Conservation (phyloP, 2,797 vertebrate genomes). For the Eleutherodactylus coqui region DNA sequence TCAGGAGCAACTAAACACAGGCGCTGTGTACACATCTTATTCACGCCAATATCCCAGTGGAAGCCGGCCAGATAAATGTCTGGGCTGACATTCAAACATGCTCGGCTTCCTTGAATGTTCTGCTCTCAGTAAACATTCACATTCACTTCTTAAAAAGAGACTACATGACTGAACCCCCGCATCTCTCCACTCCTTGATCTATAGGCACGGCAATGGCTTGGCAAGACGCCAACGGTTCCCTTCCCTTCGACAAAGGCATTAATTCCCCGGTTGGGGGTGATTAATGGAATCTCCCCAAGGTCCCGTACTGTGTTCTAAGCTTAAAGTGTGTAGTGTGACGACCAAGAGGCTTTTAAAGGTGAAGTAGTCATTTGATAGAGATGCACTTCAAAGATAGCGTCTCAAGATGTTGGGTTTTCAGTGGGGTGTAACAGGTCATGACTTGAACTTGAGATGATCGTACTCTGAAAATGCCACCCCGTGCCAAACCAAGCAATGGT, state of each 20-base stretch:
- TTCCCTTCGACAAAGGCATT: constrained; percentile 36
- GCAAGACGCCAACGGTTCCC: constrained; percentile 41
- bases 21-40: constrained; percentile 76
- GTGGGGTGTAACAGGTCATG: constrained; percentile 33
- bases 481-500: constrained; percentile 29
- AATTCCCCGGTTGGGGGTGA: constrained; percentile 40
- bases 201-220: constrained; percentile 42
- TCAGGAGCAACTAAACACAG: constrained; percentile 75
- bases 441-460: constrained; percentile 33
- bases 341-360: constrained; percentile 6
- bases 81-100: constrained; percentile 76
- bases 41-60: constrained; percentile 74
- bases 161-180: constrained; percentile 56
- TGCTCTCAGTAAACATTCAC: constrained; percentile 68
- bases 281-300: constrained; percentile 51
- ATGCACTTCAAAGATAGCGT: constrained; percentile 3
- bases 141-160: constrained; percentile 69
- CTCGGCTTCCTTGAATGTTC: constrained; percentile 71
- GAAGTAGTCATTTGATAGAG: constrained; percentile 13
- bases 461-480: constrained; percentile 10
- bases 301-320: constrained; percentile 7
- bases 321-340: constrained; percentile 16
- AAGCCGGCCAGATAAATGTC: constrained; percentile 73
- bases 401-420: not conserved
- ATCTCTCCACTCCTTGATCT: constrained; percentile 45